Evolutionary conservation across 1,140 invertebrate genomes (phyloP), one percentile per base, ranked within the genome.

Genomic region (Drosophila virilis): DNA sequence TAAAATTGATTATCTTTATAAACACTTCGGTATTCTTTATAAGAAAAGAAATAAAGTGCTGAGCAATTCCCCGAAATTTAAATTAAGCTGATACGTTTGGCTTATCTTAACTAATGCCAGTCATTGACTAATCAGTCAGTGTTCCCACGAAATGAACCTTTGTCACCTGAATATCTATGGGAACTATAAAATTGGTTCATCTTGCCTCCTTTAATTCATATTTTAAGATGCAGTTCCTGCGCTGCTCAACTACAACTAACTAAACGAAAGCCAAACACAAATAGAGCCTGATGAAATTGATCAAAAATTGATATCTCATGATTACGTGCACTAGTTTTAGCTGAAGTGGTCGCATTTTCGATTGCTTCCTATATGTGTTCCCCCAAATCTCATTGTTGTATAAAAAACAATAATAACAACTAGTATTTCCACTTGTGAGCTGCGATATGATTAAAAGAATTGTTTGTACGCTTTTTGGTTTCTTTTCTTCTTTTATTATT

Each of bases 381-480:
- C 37, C 28, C 17, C 58, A 62, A 60, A 74, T 55, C 64, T 70
- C 10, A 37, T 12, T 54, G 15, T 55, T 37, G 22, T 38, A 38
- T 67, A 28, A 5, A 33, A 52, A 38, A 43, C 55, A 54, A 43
- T 12, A 65, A 38, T 40, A 51, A 2, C 22, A 35, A 15, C 13
- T 52, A 17, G 13, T 46, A 76, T 46, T 65, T 58, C 45, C 74
- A 76, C 61, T 72, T 71, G 54, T 59, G 35, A 55, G 48, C 35
- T 35, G 60, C 68, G 73, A 76, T 76, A 76, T 76, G 74, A 76
- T 70, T 74, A 74, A 45, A 64, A 37, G 54, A 70, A 58, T 64
- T 70, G 43, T 33, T 35, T 46, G 8, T 7, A 45, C 22, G 45
- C 35, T 28, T 33, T 58, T 15, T 43, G 28, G 12, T 59, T 35